Base-by-base conservation (phyloP, 2,888 invertebrate species). In the Pheosia gnoma region DNA sequence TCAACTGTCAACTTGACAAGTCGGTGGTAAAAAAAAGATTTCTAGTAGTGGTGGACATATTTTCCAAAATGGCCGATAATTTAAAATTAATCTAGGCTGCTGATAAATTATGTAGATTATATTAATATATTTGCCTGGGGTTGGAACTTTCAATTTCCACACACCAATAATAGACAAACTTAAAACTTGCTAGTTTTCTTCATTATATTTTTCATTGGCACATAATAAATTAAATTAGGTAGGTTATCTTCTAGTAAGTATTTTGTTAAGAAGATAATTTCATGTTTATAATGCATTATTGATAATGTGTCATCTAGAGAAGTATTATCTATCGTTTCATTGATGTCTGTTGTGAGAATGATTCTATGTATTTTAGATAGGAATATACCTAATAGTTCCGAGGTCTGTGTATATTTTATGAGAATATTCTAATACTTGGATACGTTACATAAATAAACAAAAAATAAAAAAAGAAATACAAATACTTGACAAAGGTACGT, bases 291-390 rank as follows among this genome's bases (percentile, higher is more conserved):
- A 51, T 51, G n/a, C 7, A 51, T 25, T 25, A 25, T 7, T 8
- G 25, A 13, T 51, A 53, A 11, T 53, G 37, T 53, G 37, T 53
- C 37, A 52, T 49, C 3, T 49, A 49, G 25, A 2, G 2, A 25
- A n/a, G 49, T 49, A 49, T 45, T 59, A 65, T 59, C 56, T 68
- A 57, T 69, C 63, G 65, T 63, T 65, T 61, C 45, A 61, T 65
- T 64, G 61, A 56, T 60, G 62, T 60, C 65, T 70, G 64, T 63
- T 55, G 70, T 69, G 72, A 74, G 67, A 74, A 67, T 58, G 67
- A 70, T 63, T 72, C 70, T 70, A 71, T 68, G 61, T 67, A 62
- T 52, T 68, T 68, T 75, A 74, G 75, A 74, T 74, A 74, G 73
- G 60, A 74, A 53, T 53, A 11, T 51, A 72, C 64, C 65, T 69